A percentile compares a stretch with the other conserved stretches of the same genome.
These are phyloP conservation scores for Pachyuromys duprasi DNA, from an alignment of 2,797 vertebrate genomes.

Conservation along the genomic window DNA sequence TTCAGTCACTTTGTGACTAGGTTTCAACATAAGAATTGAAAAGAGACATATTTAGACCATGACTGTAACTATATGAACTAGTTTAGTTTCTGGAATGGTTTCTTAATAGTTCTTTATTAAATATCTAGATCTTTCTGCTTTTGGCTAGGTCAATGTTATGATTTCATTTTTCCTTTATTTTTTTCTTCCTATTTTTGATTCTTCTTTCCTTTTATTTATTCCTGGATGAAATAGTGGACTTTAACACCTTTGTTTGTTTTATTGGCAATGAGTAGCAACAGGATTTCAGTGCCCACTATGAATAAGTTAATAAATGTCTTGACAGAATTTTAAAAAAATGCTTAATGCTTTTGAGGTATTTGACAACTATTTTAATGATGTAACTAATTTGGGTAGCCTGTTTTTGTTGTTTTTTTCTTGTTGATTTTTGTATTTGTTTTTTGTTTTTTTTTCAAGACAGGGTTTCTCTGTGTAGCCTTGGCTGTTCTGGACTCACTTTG, in stretches of 20 bases:
- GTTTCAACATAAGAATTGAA: neutral
- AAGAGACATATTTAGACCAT: neutral
- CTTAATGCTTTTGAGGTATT: conserved; percentile 42
- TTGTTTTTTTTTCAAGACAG: no score
- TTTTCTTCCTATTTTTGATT: conserved; percentile 11
- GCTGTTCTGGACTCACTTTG: no score
- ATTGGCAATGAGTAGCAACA: neutral
- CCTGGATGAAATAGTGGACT: conserved; percentile 44
- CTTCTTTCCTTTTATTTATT: conserved; percentile 18
- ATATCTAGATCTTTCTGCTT: conserved; percentile 10
- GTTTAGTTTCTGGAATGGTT: conserved; percentile 10
- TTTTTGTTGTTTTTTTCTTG: neutral
- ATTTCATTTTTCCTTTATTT: neutral
- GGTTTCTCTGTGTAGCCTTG: no score
- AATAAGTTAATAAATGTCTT: conserved; percentile 49
- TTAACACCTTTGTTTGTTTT: conserved; percentile 21
- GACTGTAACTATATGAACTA: neutral
- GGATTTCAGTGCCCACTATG: neutral
- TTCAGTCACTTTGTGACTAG: neutral
- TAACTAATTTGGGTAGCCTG: conserved; percentile 22
- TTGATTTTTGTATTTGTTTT: no score
- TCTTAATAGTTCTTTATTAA: neutral
- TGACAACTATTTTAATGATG: conserved; percentile 44
- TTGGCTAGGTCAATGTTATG: neutral
- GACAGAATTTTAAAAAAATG: conserved; percentile 49